phyloP scores from a whole-genome alignment of 1,140 invertebrate genomes.

The Brachionus sp. region DNA sequence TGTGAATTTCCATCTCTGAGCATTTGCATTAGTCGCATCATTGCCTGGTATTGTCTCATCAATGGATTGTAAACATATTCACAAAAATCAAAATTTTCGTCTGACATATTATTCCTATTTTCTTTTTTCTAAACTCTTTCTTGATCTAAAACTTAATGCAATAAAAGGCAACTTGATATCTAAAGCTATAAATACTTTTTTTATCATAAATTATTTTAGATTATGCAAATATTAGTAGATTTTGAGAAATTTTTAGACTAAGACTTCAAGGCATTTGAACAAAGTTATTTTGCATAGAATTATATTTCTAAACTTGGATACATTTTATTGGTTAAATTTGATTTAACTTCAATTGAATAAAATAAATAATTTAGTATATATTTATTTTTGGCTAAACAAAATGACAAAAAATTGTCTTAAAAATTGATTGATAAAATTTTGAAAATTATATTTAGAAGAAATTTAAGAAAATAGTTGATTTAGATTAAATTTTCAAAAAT shows the following conservation, averaged over 20 bases:
- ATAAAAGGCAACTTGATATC: not conserved
- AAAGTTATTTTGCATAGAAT: not conserved
- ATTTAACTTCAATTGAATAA: not conserved
- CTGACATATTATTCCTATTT: slow-evolving; percentile 27
- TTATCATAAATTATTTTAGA: slow-evolving; percentile 12
- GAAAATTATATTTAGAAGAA: not conserved
- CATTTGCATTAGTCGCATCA: slow-evolving; percentile 37
- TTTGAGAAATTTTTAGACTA: not conserved
- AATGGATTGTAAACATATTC: slow-evolving; percentile 45
- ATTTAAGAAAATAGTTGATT: not conserved
- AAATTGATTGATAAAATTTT: not conserved
- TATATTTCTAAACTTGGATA: not conserved
- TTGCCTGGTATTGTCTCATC: slow-evolving; percentile 43
- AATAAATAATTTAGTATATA: too few species aligned
- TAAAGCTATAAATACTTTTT: not conserved
- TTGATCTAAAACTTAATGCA: not conserved
- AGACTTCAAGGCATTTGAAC: not conserved
- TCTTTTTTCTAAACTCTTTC: not conserved
- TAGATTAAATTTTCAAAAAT: not conserved
- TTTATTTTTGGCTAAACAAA: not conserved
- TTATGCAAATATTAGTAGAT: not conserved
- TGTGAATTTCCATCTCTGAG: slow-evolving; percentile 13
- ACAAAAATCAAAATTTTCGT: slow-evolving; percentile 36
- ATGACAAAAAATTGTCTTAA: not conserved
- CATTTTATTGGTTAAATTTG: not conserved